phyloP scores from a whole-genome alignment of 2,797 vertebrate species.

The Xiphophorus birchmanni region DNA sequence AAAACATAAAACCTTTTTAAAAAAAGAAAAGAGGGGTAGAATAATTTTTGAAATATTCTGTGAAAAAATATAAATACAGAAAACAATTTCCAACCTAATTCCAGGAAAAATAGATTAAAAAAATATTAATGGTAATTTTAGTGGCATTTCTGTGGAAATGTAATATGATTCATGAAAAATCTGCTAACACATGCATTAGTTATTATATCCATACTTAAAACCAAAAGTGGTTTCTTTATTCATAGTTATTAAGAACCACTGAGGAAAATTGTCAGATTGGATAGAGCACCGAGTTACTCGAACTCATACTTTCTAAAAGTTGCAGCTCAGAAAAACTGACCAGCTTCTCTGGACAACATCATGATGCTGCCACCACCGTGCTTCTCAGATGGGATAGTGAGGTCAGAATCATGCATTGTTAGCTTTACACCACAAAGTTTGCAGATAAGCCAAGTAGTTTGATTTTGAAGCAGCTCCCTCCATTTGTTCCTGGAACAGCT shows the following conservation, averaged over 20 bases:
- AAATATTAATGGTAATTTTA: background rate
- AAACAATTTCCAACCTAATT: background rate
- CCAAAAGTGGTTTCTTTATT: background rate
- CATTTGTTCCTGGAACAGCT: background rate
- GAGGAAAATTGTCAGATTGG: background rate
- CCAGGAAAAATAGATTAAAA: background rate
- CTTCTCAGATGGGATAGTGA: background rate
- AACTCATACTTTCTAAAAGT: background rate
- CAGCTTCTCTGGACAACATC: background rate
- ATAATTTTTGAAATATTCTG: background rate
- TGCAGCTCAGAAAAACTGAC: background rate
- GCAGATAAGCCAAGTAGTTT: background rate
- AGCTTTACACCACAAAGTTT: background rate
- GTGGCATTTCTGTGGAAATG: background rate
- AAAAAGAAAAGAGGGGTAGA: background rate
- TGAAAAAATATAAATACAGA: background rate
- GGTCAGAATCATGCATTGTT: background rate
- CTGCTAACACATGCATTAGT: background rate
- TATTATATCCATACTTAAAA: background rate
- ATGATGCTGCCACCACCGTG: background rate
- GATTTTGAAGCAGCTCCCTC: background rate
- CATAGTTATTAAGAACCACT: background rate
- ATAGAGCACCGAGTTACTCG: background rate
- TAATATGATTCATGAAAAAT: background rate
- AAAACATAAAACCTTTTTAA: background rate